Evolutionary conservation across 2,113 vertebrate species (phyloP), one percentile per base, ranked within the genome.

Genomic region (Miniopterus natalensis): DNA sequence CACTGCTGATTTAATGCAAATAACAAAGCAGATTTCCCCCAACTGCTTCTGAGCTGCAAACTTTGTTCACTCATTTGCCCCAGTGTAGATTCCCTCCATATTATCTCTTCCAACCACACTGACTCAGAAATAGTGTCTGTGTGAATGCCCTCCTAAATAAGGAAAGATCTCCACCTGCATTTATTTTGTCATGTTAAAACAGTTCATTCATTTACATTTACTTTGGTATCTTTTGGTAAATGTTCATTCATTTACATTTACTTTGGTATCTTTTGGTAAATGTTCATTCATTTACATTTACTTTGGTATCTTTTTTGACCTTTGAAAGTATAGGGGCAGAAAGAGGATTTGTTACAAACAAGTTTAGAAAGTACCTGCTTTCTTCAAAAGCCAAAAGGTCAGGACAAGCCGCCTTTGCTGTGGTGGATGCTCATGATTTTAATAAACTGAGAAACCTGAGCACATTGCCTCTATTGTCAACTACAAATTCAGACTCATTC

Each of bases 161-260:
- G 53, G 27, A 68, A 92, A 80, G 18, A 42, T 51, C 7, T 93
- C 21, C 25, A 70, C 11, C 3, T 2, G 12, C 6, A 53, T 89
- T 93, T 70, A 74, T 79, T 95, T 90, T n/a, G 65, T 74, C 3
- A 59, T 86, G 20, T 74, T 53, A 59, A 88, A 92, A 84, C 42
- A 81, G 25, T 57, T n/a, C n/a, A n/a, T n/a, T n/a, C n/a, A n/a
- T n/a, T n/a, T n/a, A n/a, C n/a, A n/a, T n/a, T n/a, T n/a, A n/a
- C n/a, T n/a, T n/a, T n/a, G n/a, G n/a, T n/a, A n/a, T n/a, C n/a
- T n/a, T n/a, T n/a, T n/a, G n/a, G n/a, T n/a, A n/a, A n/a, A n/a
- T 12, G 59, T 47, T 92, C 8, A 74, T 59, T 89, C 20, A 74
- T 85, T 84, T 59, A 53, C 9, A 51, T 70, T 66, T 85, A 36